Base-by-base conservation (phyloP, 2,113 vertebrate species). In the Chlamydotis undulata region DNA sequence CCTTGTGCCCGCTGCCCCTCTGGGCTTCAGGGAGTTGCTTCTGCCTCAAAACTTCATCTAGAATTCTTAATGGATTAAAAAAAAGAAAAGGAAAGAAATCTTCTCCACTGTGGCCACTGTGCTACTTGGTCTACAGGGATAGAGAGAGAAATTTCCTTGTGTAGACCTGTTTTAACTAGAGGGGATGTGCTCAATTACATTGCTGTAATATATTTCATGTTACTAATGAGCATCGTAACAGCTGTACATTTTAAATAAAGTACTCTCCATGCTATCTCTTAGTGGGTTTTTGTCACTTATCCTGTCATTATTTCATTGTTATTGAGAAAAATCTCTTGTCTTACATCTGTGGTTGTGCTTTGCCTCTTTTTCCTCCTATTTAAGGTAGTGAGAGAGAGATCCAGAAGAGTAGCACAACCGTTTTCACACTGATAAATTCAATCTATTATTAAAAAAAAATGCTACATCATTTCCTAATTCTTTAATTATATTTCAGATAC, bases 401-500 rank as follows among this genome's bases (percentile, higher is more conserved):
- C 33, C 3, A 19, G 41, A 77, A 49, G 39, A 67, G 12, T 39
- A 77, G 26, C 29, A 15, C 7, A 56, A 41, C 31, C 61, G 12
- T 4, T 67, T 74, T 71, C 26, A 39, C 31, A 31, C 39, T 15
- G 39, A 19, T 16, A 37, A 1, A 1, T 61, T 85, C 53, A 49
- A 31, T 56, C 26, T n/a, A 74, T 23, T 74, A 28, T 19, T 43
- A 15, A 28, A 68, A 39, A 39, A 55, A 26, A 7, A 59, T 47
- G 14, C 14, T 3, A 37, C 4, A 2, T 56, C 2, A 1, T 90
- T 80, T 55, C 14, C 31, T 64, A 49, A 33, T 55, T n/a, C 82
- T 91, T 91, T 84, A n/a, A 57, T 47, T 91, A 3, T 69, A 10
- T 98, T 98, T 47, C 97, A 99, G 99, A 97, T 99, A 99, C 89